Base-by-base conservation (phyloP, 2,113 vertebrate species). In the Eira barbara region DNA sequence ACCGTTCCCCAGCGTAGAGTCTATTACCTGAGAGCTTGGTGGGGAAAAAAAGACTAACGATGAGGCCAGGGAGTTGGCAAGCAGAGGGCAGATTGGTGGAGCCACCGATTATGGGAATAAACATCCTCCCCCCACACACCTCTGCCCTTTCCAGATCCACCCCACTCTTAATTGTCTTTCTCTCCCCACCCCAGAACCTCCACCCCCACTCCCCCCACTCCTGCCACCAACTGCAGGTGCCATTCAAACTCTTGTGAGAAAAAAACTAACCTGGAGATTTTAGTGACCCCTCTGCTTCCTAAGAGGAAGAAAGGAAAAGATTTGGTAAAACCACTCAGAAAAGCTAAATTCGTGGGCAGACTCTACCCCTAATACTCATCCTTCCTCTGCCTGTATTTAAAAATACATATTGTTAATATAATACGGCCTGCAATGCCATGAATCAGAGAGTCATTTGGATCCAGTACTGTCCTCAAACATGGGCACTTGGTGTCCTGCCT, bases 11-110 rank as follows among this genome's bases (percentile, higher is more conserved):
- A 23, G 18, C 20, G 29, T 52, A 67, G 76, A 59, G 20, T 73
- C 49, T 63, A 1, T 49, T 39, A 23, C 42, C 59, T 45, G 52
- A 73, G 21, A 71, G 25, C 45, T 73, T 69, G n/a, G n/a, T 55
- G 6, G 7, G 18, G 0, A 13, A 49, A 49, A 4, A 47, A 34
- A 21, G 18, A 34, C 10, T 29, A 7, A 21, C 8, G 25, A 3
- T 21, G 57, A 7, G 36, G 5, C 1, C 17, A 36, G 10, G 20
- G 7, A 63, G 25, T 61, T 34, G 39, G 89, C 36, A 23, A 73
- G n/a, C n/a, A 45, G 21, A 45, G 9, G 3, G 10, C 36, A n/a
- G 31, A 7, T 27, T 52, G 45, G 8, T 6, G 59, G 76, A 55
- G 63, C 36, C 21, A 36, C 17, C 27, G 4, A 29, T 29, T 3